These are phyloP conservation scores for Microtus montanus DNA, from an alignment of 2,113 vertebrate genomes.

Conservation along the genomic window DNA sequence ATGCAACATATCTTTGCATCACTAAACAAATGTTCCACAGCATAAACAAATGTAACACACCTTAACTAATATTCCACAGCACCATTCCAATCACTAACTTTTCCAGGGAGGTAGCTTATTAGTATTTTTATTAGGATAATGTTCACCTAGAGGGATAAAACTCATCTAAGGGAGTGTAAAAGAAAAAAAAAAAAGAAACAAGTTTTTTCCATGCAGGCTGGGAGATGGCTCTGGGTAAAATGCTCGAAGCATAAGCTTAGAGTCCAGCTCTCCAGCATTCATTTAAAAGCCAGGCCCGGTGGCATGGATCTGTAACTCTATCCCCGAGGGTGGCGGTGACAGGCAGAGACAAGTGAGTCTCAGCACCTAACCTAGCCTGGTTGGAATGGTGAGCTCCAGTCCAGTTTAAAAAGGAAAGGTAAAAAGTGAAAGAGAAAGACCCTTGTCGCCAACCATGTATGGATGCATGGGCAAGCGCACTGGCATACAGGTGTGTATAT, in stretches of 20 bases:
- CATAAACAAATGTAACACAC: no score
- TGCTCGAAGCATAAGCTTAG: not conserved
- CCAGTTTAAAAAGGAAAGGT: not conserved
- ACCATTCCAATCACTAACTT: not conserved
- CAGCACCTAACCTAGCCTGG: no score
- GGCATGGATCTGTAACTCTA: not conserved
- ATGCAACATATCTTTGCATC: no score
- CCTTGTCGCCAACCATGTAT: not conserved
- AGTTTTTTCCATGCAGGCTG: not conserved
- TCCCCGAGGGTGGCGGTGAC: not conserved
- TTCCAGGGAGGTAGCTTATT: constrained; percentile 19
- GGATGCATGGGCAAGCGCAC: no score
- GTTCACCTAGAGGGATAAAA: constrained; percentile 18
- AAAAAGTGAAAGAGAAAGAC: not conserved
- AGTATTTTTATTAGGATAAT: not conserved
- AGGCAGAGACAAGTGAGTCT: not conserved
- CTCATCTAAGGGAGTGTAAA: not conserved
- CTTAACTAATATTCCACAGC: no score
- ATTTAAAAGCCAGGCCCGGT: not conserved
- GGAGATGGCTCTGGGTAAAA: not conserved
- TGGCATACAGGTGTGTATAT: no score
- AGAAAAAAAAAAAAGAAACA: not conserved
- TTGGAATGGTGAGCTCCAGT: not conserved
- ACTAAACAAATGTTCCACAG: no score
- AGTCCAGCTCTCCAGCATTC: not conserved